Conservation (phyloP, 1,140 invertebrate genomes). For the Branchinecta lynchi region DNA sequence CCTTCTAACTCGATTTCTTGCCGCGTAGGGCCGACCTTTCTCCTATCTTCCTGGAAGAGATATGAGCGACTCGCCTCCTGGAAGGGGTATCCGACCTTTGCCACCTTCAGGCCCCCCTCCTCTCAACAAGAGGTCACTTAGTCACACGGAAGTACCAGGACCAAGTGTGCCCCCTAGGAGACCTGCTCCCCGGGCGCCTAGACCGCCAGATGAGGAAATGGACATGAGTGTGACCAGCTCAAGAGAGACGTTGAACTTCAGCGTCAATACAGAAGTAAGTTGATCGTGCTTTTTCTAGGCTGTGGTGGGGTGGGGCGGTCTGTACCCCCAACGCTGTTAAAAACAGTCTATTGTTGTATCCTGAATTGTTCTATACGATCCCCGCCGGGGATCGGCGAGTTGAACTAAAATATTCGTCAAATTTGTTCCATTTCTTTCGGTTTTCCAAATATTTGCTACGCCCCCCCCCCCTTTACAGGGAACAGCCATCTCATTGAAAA, state of each 20-base stretch:
- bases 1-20: no score
- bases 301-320: neutral
- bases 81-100: constrained; percentile 12
- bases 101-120: constrained; percentile 17
- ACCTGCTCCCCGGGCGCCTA: constrained; percentile 24
- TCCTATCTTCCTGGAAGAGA: constrained; percentile 26
- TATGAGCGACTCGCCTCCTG: constrained; percentile 26
- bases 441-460: no score
- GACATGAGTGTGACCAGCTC: constrained; percentile 9
- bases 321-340: no score
- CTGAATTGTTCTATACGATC: no score
- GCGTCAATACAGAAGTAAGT: constrained; percentile 28
- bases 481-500: no score
- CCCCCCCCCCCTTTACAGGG: no score
- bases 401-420: no score
- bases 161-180: constrained; percentile 26
- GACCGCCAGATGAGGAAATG: neutral
- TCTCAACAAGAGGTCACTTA: neutral
- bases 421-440: no score
- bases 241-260: constrained; percentile 24
- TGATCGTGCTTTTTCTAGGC: constrained; percentile 24
- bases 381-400: no score
- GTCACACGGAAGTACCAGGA: constrained; percentile 20
- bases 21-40: constrained; percentile 22
- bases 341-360: no score